These are phyloP conservation scores for Calonectris borealis DNA, from an alignment of 2,113 vertebrate genomes.

Conservation along the genomic window DNA sequence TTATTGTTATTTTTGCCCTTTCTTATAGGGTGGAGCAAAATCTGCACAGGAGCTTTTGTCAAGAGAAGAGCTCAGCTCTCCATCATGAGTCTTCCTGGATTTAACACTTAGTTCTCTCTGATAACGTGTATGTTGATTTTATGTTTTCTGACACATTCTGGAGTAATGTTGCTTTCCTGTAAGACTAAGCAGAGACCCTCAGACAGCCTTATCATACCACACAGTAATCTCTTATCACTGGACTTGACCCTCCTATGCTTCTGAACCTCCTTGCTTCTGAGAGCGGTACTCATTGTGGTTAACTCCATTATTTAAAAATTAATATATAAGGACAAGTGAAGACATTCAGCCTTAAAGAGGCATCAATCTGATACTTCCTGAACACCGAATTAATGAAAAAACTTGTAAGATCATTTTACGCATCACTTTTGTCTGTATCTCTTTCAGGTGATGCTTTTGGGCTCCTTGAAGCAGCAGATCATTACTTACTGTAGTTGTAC, in stretches of 20 bases:
- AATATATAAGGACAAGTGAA: not conserved
- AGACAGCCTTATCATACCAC: not conserved
- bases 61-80: not conserved
- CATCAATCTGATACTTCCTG: not conserved
- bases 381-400: not conserved
- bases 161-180: not conserved
- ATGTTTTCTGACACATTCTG: not conserved
- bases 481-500: not conserved
- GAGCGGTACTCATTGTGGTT: not conserved
- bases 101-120: not conserved
- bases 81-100: not conserved
- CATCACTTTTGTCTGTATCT: not conserved
- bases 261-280: not conserved
- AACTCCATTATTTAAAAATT: not conserved
- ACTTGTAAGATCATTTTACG: not conserved
- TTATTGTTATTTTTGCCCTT: not conserved
- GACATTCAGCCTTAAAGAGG: not conserved
- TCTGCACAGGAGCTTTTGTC: not conserved
- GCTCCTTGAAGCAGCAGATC: not conserved
- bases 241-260: not conserved
- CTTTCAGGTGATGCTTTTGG: rapidly evolving
- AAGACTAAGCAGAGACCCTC: not conserved
- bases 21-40: not conserved
- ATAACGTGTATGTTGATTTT: not conserved
- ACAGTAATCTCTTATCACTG: not conserved